These are phyloP conservation scores for Cynoglossus semilaevis DNA, from an alignment of 2,113 vertebrate species.

Conservation along the genomic window DNA sequence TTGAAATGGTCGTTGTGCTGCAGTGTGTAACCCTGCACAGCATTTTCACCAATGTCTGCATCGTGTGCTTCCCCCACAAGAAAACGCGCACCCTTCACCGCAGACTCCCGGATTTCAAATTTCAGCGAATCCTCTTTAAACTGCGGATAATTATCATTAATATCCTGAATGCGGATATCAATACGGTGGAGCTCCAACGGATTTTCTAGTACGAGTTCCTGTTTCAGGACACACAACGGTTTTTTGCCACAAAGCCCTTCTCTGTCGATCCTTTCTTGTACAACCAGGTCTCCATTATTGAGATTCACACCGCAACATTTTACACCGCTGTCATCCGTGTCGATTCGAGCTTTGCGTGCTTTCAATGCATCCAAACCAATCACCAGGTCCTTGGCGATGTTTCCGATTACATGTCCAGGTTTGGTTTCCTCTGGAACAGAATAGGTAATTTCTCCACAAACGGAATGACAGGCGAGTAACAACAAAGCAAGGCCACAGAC, in stretches of 20 bases:
- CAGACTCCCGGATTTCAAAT: conserved; percentile 67
- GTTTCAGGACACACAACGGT: conserved; percentile 61
- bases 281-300: conserved; percentile 66
- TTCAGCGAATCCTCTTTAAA: conserved; percentile 44
- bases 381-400: conserved; percentile 76
- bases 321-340: conserved; percentile 45
- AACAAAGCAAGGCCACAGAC: conserved; percentile 13
- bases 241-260: conserved; percentile 73
- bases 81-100: conserved; percentile 61
- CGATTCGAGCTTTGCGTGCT: conserved; percentile 63
- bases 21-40: conserved; percentile 70
- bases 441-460: conserved; percentile 66
- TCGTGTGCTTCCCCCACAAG: conserved; percentile 70
- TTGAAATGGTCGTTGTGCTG: conserved; percentile 66
- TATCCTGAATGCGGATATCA: conserved; percentile 69
- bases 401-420: conserved; percentile 75
- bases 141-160: conserved; percentile 76
- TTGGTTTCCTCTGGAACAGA: conserved; percentile 72
- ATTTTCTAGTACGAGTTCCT: conserved; percentile 74
- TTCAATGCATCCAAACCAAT: conserved; percentile 61
- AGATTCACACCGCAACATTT: conserved; percentile 65
- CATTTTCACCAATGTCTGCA: conserved; percentile 73
- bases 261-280: conserved; percentile 67
- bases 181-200: conserved; percentile 68
- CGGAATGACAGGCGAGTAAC: conserved; percentile 15